phyloP scores from a whole-genome alignment of 1,140 invertebrate genomes.

The Maconellicoccus hirsutus region DNA sequence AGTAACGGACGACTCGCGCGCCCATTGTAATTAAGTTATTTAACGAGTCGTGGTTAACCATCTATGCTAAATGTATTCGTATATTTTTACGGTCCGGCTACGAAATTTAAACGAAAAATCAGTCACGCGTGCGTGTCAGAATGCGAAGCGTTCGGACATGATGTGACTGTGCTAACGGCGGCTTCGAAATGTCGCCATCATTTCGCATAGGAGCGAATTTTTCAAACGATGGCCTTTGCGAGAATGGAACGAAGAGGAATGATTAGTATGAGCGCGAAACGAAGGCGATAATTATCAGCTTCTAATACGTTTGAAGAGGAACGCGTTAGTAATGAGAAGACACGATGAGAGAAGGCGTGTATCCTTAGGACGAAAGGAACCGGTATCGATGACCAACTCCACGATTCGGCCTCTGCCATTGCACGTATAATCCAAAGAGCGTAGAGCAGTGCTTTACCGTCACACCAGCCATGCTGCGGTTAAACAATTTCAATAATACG shows the following conservation, averaged over 20 bases:
- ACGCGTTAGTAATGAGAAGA: background rate
- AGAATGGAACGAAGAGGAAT: background rate
- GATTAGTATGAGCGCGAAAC: background rate
- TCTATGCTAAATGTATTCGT: conserved; percentile 6
- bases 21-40: conserved; percentile 5
- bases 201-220: too few species aligned
- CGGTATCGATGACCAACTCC: too few species aligned
- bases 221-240: too few species aligned
- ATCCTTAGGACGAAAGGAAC: too few species aligned
- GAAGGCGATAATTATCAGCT: conserved; percentile 7
- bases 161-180: background rate
- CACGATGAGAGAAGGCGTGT: conserved; percentile 2
- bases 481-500: too few species aligned
- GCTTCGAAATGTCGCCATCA: too few species aligned
- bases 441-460: too few species aligned
- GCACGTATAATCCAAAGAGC: too few species aligned
- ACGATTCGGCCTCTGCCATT: too few species aligned
- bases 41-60: conserved; percentile 2
- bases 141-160: background rate
- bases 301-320: background rate
- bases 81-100: conserved; percentile 8
- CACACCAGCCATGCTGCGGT: too few species aligned
- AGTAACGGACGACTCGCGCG: background rate
- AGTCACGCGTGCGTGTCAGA: background rate
- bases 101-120: background rate